Evolutionary conservation across 2,888 invertebrate genomes (phyloP).

Genomic region (Andricus curvator): DNA sequence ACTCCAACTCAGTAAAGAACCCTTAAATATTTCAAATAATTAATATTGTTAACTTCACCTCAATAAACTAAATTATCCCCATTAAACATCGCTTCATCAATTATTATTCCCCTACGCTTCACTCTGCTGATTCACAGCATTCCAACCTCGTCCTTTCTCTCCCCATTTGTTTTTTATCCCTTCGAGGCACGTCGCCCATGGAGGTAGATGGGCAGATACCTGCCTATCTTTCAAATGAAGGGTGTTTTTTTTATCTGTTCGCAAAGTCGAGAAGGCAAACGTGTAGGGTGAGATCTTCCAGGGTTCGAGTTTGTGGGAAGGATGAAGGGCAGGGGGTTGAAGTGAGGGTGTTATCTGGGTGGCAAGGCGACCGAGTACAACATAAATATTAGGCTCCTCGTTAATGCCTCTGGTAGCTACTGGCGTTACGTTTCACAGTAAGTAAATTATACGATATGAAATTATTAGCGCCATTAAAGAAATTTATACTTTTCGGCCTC

Average conservation of each 20-base stretch:
- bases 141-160: background rate
- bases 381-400: constrained; percentile 79
- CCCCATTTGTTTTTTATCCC: constrained; percentile 22
- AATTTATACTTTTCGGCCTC: constrained; percentile 76
- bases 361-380: constrained; percentile 75
- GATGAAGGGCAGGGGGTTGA: constrained; percentile 57
- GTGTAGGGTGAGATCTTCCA: constrained; percentile 53
- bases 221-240: constrained; percentile 51
- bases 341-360: constrained; percentile 76
- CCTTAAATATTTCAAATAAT: too few species aligned
- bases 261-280: constrained; percentile 45
- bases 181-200: constrained; percentile 18
- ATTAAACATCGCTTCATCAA: background rate
- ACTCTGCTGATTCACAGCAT: constrained; percentile 25
- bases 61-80: background rate
- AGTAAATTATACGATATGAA: constrained; percentile 79
- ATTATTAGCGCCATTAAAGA: constrained; percentile 79
- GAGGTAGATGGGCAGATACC: constrained; percentile 42
- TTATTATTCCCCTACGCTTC: background rate
- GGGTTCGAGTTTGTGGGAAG: constrained; percentile 53
- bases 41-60: too few species aligned
- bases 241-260: constrained; percentile 57
- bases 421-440: constrained; percentile 79
- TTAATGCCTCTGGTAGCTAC: constrained; percentile 78
- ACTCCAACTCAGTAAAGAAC: too few species aligned